Evolutionary conservation across 2,888 invertebrate species (phyloP).

Genomic region (Gastracanthus pulcherrimus): DNA sequence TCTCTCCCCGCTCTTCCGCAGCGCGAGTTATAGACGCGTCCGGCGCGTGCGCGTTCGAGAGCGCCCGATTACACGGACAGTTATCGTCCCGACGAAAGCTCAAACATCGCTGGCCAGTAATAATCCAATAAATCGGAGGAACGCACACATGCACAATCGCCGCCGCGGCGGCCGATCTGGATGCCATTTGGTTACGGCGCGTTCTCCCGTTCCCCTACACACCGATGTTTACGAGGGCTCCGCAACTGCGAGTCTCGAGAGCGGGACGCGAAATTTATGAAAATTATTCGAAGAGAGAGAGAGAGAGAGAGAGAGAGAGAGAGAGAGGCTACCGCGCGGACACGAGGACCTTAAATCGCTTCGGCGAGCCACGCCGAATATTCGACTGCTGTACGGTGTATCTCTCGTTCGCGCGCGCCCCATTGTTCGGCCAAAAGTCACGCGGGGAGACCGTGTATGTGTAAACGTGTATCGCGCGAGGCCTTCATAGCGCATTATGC

Average conservation of each 20-base stretch:
- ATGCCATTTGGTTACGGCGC: no score
- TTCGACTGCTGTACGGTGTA: no score
- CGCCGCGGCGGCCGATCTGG: no score
- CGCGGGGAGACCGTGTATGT: background rate
- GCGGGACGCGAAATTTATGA: slow-evolving; percentile 39
- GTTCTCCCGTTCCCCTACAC: no score
- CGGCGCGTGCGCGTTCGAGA: background rate
- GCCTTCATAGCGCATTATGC: no score
- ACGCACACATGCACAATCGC: background rate
- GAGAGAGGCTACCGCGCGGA: slow-evolving; percentile 11
- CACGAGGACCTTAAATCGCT: slow-evolving; percentile 63
- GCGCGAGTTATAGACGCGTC: background rate
- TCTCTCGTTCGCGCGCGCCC: no score
- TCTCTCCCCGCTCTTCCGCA: no score
- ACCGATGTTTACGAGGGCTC: slow-evolving; percentile 52
- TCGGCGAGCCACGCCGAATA: slow-evolving; percentile 36
- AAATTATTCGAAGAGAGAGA: slow-evolving; percentile 43
- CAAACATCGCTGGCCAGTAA: slow-evolving; percentile 58
- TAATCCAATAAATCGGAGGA: slow-evolving; percentile 69
- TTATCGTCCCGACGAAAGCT: slow-evolving; percentile 56
- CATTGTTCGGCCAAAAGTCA: slow-evolving; percentile 35
- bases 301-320: no score
- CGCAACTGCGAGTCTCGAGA: no score
- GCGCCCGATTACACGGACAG: slow-evolving; percentile 38
- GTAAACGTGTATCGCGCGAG: background rate